Base-by-base conservation (phyloP, 1,140 invertebrate genomes). In the Artemia franciscana region DNA sequence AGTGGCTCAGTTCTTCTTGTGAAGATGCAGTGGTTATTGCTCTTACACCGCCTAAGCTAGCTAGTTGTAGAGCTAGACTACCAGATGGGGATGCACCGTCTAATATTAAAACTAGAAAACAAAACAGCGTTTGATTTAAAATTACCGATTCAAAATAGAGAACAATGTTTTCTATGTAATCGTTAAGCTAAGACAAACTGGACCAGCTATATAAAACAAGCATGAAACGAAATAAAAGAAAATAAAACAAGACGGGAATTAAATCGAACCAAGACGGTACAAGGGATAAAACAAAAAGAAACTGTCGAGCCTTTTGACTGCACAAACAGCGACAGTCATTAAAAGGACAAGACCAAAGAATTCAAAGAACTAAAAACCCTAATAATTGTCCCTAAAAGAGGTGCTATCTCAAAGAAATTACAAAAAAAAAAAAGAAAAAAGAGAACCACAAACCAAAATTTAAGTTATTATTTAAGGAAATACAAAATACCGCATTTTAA, bases 71-170 rank as follows among this genome's bases (percentile, higher is more conserved):
- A 59, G 69, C 70, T 9, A 74, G 64, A 66, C 70, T 73, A 15
- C 75, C 74, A 67, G 72, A 72, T 26, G 74, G 67, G 18, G 72
- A 71, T 3, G 75, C 75, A 5, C 76, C 76, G 70, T 77, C 74
- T 57, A 77, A 67, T 4, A 78, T 67, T 9, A 78, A 68, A 3
- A 78, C 70, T 69, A 39, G 12, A 65, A 60, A 12, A 27, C 26
- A 66, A 58, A 30, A 60, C 24, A 24, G 18, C 12, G 28, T 4
- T 9, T 57, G 18, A 62, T 26, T 5, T 23, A 21, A 23, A 4
- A 59, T 23, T 4, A 26, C 24, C 25, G 25, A 2, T 21, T 59
- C 25, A 24, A 24, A 4, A 24, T 9, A 3, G 15, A 2, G 25
- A 24, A 59, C n/a, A 2, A 2, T 59, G 21, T 9, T 2, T 23